Evolutionary conservation across 2,797 vertebrate genomes (phyloP).

Genomic region (Acomys russatus): DNA sequence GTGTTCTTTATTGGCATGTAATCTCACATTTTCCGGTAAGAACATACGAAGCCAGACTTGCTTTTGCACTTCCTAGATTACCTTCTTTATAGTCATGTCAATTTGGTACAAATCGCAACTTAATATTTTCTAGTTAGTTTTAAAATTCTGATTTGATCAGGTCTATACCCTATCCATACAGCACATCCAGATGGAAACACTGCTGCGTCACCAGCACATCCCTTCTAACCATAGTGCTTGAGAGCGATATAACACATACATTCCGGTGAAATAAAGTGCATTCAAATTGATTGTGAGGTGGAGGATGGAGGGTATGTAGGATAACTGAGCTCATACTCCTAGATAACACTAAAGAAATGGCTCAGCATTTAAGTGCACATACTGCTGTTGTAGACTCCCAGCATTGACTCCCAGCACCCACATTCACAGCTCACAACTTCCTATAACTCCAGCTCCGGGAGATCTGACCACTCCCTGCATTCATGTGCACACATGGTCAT

Average conservation of each 20-base stretch:
- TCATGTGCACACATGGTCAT: neutral
- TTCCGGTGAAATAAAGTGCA: neutral
- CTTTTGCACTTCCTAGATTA: neutral
- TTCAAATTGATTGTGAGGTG: neutral
- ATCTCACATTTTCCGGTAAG: neutral
- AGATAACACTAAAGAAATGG: neutral
- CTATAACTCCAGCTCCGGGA: neutral
- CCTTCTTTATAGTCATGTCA: neutral
- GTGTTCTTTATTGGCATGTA: neutral
- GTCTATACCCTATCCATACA: neutral
- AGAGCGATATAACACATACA: neutral
- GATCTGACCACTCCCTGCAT: neutral
- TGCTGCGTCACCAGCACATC: neutral
- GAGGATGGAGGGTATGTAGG: neutral
- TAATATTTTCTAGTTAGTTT: constrained; percentile 8
- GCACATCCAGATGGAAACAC: neutral
- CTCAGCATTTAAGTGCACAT: neutral
- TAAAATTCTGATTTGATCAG: neutral
- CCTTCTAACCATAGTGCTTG: neutral
- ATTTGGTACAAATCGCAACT: neutral
- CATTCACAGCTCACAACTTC: neutral
- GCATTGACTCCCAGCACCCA: neutral
- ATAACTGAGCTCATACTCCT: neutral
- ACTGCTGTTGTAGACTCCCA: too few species aligned
- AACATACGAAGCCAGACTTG: constrained; percentile 32